Evolutionary conservation across 2,113 vertebrate species (phyloP).

Genomic region (Rhabdomys dilectus): DNA sequence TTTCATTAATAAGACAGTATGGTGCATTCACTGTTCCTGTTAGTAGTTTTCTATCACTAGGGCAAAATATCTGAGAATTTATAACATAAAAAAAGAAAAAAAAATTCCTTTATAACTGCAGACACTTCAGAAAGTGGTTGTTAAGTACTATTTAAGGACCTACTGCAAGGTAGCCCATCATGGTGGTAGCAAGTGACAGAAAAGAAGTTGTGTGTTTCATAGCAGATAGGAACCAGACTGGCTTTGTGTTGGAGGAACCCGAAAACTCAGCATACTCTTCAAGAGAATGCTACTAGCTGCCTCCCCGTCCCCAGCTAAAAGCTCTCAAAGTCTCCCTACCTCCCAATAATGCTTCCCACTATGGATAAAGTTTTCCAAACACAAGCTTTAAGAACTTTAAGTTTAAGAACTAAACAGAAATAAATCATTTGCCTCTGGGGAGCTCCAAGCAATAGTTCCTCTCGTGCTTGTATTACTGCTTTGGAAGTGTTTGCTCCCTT

Average conservation of each 20-base stretch:
- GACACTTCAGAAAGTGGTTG: background rate
- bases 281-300: background rate
- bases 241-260: rapidly evolving
- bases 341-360: too few species aligned
- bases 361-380: too few species aligned
- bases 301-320: background rate
- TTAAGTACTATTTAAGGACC: background rate
- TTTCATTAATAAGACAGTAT: too few species aligned
- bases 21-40: background rate
- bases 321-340: too few species aligned
- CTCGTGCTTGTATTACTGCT: rapidly evolving
- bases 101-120: background rate
- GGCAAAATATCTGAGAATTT: background rate
- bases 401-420: background rate
- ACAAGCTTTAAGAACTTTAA: background rate
- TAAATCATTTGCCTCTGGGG: background rate
- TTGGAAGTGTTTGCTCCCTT: background rate
- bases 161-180: background rate
- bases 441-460: background rate
- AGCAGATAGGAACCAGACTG: background rate
- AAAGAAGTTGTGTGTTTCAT: background rate
- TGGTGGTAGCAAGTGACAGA: background rate
- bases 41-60: background rate
- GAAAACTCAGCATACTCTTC: background rate
- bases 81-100: background rate